Conservation (phyloP, 2,888 invertebrate genomes). For the Tachina grossa region DNA sequence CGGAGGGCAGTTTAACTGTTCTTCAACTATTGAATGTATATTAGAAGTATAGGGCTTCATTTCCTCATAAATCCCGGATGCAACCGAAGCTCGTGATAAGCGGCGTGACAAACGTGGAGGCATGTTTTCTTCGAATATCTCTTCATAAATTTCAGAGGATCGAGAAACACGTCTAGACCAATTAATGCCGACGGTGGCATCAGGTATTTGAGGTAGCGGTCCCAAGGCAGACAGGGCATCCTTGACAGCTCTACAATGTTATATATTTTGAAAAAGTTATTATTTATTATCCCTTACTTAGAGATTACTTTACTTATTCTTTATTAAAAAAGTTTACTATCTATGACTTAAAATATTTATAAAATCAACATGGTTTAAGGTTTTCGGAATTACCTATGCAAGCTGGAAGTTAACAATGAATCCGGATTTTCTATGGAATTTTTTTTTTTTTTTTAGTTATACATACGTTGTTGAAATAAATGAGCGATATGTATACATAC, state of each 20-base stretch:
- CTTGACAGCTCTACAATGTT: conserved; percentile 69
- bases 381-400: too few species aligned
- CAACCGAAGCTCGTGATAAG: conserved; percentile 79
- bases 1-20: conserved; percentile 73
- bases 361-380: too few species aligned
- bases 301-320: too few species aligned
- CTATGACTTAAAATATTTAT: too few species aligned
- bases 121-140: conserved; percentile 78
- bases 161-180: conserved; percentile 77
- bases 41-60: conserved; percentile 78
- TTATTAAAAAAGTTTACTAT: too few species aligned
- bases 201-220: conserved; percentile 81
- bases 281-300: too few species aligned
- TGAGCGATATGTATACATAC: too few species aligned
- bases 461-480: too few species aligned
- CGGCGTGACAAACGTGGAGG: conserved; percentile 74
- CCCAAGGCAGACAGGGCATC: conserved; percentile 78
- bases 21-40: conserved; percentile 75
- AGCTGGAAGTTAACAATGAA: too few species aligned
- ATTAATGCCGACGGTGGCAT: conserved; percentile 74
- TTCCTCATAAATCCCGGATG: conserved; percentile 83
- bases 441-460: too few species aligned
- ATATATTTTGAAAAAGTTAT: not conserved
- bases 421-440: too few species aligned
- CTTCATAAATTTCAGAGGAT: conserved; percentile 82